Evolutionary conservation across 2,113 vertebrate genomes (phyloP), one percentile per base, ranked within the genome.

Genomic region (Anarhynchus alexandrinus): DNA sequence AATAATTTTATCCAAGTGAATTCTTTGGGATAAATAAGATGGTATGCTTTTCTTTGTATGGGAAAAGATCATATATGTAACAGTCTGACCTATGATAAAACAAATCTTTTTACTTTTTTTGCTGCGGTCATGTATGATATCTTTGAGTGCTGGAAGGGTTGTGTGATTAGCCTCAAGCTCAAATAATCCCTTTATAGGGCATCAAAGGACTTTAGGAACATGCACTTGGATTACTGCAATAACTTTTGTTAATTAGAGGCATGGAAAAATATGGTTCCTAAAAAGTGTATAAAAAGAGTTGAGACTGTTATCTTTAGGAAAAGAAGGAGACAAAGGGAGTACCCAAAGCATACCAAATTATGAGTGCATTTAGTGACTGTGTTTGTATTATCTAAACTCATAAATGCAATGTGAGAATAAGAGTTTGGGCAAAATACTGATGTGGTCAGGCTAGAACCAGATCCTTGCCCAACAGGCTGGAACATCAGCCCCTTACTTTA

Each of bases 391-490:
- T n/a, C 32, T 77, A 12, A 64, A 43, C 30, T 89, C 45, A 49
- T 36, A 59, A 81, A 62, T 42, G 15, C 26, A 36, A 40, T 11
- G 8, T 51, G 55, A 74, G 38, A 83, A 9, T 16, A 40, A 29
- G 40, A 51, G 12, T 51, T 51, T 51, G 49, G 49, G 49, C 22
- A 51, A 25, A 51, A 64, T 34, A 49, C 17, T 62, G 36, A 22
- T 69, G 27, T 2, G 0, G 0, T 69, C 1, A 2, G 20, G 11
- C 20, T 66, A 34, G 29, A 78, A 36, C 17, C 21, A 59, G 6
- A 9, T 77, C 4, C 57, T 71, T 66, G 47, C n/a, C 43, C 36
- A 55, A 7, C 11, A 45, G 54, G 8, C 45, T 59, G 29, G 13
- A 76, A 23, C 32, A 4, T 55, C 32, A 73, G 19, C 6, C 45